Evolutionary conservation across 2,888 invertebrate species (phyloP).

Genomic region (Cepaea hortensis): DNA sequence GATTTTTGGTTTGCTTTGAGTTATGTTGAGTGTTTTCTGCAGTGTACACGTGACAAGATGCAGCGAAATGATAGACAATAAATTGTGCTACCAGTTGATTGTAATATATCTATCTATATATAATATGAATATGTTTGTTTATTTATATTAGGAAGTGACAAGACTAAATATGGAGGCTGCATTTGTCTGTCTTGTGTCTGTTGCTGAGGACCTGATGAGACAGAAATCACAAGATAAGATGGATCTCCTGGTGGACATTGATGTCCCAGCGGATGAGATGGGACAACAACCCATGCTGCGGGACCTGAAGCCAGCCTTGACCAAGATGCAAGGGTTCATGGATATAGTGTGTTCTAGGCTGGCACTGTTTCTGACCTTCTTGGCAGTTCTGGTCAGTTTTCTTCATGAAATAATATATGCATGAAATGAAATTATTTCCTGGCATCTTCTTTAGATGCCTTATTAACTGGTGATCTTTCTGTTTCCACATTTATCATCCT

Average conservation of each 20-base stretch:
- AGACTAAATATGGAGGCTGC: conserved; percentile 91
- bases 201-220: conserved; percentile 83
- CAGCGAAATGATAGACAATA: too few relatives aligned
- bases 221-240: conserved; percentile 48
- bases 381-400: conserved; percentile 71
- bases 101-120: too few relatives aligned
- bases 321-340: conserved; percentile 81
- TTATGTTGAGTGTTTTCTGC: too few relatives aligned
- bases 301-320: conserved; percentile 79
- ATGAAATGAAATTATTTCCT: background rate
- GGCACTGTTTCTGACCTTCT: conserved; percentile 84
- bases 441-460: background rate
- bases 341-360: conserved; percentile 80
- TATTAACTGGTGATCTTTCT: background rate
- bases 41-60: too few relatives aligned
- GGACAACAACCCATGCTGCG: conserved; percentile 43
- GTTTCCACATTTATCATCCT: too few relatives aligned
- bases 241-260: background rate
- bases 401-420: too few relatives aligned
- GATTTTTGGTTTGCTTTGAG: too few relatives aligned
- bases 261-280: background rate
- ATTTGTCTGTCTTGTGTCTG: conserved; percentile 89
- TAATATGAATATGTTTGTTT: background rate
- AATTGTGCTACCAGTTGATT: too few relatives aligned
- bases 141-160: conserved; percentile 81